Evolutionary conservation across 1,140 invertebrate genomes (phyloP), one percentile per base, ranked within the genome.

Genomic region (Zaprionus camerounensis): DNA sequence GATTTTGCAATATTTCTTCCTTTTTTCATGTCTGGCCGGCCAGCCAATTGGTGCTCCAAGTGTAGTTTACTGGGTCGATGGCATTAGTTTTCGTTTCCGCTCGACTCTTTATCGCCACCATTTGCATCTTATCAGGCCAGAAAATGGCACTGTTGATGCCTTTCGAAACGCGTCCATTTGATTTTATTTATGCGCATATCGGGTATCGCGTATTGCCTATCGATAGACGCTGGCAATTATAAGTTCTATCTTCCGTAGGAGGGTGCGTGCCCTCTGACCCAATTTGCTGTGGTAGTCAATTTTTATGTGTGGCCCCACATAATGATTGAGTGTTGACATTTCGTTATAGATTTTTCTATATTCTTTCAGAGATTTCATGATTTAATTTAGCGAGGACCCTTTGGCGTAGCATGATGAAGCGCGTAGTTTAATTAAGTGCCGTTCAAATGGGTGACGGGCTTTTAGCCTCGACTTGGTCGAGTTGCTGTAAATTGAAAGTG

Each of bases 91-190:
- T 81, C 74, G 76, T 84, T 87, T 85, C 81, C 76, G 72, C 63
- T 78, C 74, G 66, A 69, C 68, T 74, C 61, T 81, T 88, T 88
- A 87, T 88, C 85, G 68, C 75, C 44, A 62, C 71, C 69, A 87
- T 87, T 87, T 87, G 84, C 84, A 87, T 87, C 85, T 87, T 81
- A 87, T 79, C 81, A 88, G 81, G 81, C 71, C 71, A 71, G 58
- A 59, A 81, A 79, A 69, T 88, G 65, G 49, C 41, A 34, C 63
- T 63, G 28, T 66, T 53, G 12, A 61, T 57, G 68, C 55, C 61
- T 61, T 65, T 53, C 28, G 46, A 67, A 49, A 28, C 11, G 66
- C 49, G 34, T 55, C 70, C 73, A 80, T 88, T 86, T 80, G 74
- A 88, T 88, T 88, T 88, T 81, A 81, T 81, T 85, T 67, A 51